These are phyloP conservation scores for Catagonus wagneri DNA, from an alignment of 2,113 vertebrate species.

Conservation along the genomic window DNA sequence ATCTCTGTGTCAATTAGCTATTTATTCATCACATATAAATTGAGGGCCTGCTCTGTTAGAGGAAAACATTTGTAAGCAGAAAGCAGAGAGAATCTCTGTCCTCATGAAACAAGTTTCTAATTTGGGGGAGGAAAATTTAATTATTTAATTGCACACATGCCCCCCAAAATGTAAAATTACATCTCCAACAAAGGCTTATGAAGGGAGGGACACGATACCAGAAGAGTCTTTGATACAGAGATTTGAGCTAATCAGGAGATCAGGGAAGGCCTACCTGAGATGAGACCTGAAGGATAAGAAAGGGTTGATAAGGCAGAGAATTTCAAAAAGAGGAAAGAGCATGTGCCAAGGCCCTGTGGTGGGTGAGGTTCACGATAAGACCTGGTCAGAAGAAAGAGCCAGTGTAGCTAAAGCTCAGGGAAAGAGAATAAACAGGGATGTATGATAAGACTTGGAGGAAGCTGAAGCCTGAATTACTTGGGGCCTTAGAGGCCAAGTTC, in stretches of 20 bases:
- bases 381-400: background rate
- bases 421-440: no score
- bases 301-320: background rate
- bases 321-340: background rate
- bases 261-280: background rate
- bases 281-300: background rate
- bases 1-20: background rate
- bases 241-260: background rate
- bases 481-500: background rate
- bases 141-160: background rate
- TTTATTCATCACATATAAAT: conserved; percentile 34
- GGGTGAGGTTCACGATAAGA: background rate
- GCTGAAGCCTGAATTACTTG: background rate
- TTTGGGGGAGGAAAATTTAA: background rate
- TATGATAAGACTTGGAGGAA: no score
- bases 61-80: background rate
- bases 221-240: background rate
- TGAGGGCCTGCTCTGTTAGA: background rate
- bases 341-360: background rate
- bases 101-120: background rate
- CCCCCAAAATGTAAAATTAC: background rate
- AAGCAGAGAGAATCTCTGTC: background rate
- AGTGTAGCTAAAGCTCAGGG: background rate
- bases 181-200: background rate
- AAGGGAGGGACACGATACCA: background rate